These are phyloP conservation scores for Drosophila kambysellisi DNA, from an alignment of 2,888 invertebrate species.

Conservation along the genomic window DNA sequence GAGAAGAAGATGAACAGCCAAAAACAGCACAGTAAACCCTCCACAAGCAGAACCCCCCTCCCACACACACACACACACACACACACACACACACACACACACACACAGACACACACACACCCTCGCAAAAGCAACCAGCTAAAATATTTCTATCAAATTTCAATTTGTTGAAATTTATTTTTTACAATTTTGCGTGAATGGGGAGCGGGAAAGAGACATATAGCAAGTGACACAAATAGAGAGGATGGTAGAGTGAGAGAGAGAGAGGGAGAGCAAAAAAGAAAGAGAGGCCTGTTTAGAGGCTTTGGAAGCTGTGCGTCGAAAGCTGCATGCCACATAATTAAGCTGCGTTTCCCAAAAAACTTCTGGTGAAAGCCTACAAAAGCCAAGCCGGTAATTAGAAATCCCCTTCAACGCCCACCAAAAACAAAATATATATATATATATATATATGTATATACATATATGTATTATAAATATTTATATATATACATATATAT, in stretches of 20 bases:
- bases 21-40: neutral
- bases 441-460: neutral
- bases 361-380: slow-evolving; percentile 68
- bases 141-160: slow-evolving; percentile 77
- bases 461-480: neutral
- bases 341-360: slow-evolving; percentile 64
- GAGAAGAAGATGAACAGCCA: neutral
- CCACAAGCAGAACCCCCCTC: neutral
- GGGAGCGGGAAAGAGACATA: slow-evolving; percentile 8
- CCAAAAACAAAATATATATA: neutral
- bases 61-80: neutral
- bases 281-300: slow-evolving; percentile 1
- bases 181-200: slow-evolving; percentile 52
- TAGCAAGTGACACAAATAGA: slow-evolving; percentile 11
- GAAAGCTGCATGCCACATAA: slow-evolving; percentile 62
- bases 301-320: slow-evolving; percentile 22
- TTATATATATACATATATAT: neutral
- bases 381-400: slow-evolving; percentile 72
- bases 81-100: neutral
- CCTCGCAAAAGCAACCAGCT: slow-evolving; percentile 34
- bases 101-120: neutral
- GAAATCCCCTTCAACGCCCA: slow-evolving; percentile 45
- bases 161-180: slow-evolving; percentile 75
- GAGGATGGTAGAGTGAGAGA: neutral
- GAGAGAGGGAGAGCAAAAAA: neutral